Evolutionary conservation across 2,797 vertebrate species (phyloP), one percentile per base, ranked within the genome.

Genomic region (Clarias pachynema): DNA sequence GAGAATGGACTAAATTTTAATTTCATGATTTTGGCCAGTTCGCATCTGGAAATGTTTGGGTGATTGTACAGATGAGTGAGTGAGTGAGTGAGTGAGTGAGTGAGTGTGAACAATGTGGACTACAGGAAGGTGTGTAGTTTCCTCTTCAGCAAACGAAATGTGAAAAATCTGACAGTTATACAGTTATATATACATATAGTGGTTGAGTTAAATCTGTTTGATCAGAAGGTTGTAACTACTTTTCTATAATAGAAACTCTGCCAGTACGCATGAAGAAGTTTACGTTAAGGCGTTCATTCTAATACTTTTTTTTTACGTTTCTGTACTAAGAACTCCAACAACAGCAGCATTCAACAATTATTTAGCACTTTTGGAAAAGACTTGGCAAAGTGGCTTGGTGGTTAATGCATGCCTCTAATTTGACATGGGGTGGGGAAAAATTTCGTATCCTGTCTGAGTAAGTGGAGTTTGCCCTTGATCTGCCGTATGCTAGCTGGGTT

Each of bases 1-100:
- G 8, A 60, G 83, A 44, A 20, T 22, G 66, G 34, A 53, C 5
- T 24, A n/a, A n/a, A 65, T 72, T 62, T 59, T 72, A 26, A 73
- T 73, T 85, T 44, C 3, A 7, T 73, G 57, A 29, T 60, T 63
- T 81, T 74, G 40, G 49, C 63, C 26, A 3, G 18, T 8, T 29
- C 40, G 31, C 77, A 73, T 81, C 44, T 66, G 59, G 60, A 56
- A 81, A 81, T 69, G 31, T 22, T 7, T 34, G 68, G 20, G 34
- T 40, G 68, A 22, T 20, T 40, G 34, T 70, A 34, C 12, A n/a
- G n/a, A n/a, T 63, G 62, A n/a, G n/a, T 63, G 10, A 12, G 62
- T 63, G 62, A n/a, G 62, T 63, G 24, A 6, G 62, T n/a, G 62
- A n/a, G 62, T 63, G 62, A 8, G 62, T 63, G 66, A 2, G 66